A percentile compares a stretch with the other conserved stretches of the same genome.
Conservation (phyloP, 2,113 vertebrate genomes). For the Spheniscus mendiculus region DNA sequence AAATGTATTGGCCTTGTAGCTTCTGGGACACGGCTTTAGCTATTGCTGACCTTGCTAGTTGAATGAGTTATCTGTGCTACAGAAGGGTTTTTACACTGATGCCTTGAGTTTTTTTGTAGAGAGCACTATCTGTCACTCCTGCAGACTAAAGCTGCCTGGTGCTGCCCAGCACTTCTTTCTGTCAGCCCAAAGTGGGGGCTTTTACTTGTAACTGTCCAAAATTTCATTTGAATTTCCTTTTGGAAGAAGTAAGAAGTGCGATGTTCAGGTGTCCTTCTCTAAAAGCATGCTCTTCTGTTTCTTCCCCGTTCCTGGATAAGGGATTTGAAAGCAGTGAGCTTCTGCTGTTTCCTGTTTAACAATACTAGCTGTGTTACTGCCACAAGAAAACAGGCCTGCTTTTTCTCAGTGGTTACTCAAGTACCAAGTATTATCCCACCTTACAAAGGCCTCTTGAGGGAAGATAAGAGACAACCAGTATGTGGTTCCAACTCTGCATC, state of each 20-base stretch:
- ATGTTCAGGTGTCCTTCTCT: not conserved
- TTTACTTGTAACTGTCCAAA: not conserved
- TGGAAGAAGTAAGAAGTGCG: not conserved
- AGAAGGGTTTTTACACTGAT: not conserved
- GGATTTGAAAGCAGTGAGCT: not conserved
- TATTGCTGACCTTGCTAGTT: not conserved
- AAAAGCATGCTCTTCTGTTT: not conserved
- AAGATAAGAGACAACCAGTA: not conserved
- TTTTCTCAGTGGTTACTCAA: not conserved
- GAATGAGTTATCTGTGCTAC: not conserved
- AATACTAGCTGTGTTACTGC: not conserved
- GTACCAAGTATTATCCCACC: not conserved
- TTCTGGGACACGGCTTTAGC: not conserved
- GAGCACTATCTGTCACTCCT: not conserved
- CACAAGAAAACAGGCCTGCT: not conserved
- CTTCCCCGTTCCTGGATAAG: not conserved
- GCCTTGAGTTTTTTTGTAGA: not conserved
- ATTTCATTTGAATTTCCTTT: not conserved
- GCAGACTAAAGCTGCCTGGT: not conserved
- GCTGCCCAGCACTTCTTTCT: not conserved
- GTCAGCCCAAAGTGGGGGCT: not conserved
- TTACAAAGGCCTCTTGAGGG: not conserved
- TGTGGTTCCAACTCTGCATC: accelerated
- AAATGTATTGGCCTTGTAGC: not conserved
- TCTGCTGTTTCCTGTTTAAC: not conserved